Percentiles rank a stretch among this genome's conserved stretches.
Evolutionary conservation across 2,888 invertebrate species (phyloP).

Genomic region (Cyaniris semiargus): DNA sequence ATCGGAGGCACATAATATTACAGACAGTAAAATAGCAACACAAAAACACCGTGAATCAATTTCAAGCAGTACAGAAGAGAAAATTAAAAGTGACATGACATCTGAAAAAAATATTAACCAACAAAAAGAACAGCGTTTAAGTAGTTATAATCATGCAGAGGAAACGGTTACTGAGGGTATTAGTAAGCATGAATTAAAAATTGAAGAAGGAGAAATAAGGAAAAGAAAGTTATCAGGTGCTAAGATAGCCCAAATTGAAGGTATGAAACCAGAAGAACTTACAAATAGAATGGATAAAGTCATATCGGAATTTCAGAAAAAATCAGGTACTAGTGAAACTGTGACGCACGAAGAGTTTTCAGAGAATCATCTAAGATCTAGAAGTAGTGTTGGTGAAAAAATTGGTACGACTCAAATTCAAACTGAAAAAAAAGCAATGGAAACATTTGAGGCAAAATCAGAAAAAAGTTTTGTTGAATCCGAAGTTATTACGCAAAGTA

Average conservation of each 20-base stretch:
- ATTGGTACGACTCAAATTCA: conserved; percentile 45
- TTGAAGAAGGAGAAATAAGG: conserved; percentile 33
- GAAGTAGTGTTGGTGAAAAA: conserved; percentile 58
- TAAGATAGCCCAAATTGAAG: conserved; percentile 66
- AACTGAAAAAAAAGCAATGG: conserved; percentile 45
- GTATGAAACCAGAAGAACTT: conserved; percentile 61
- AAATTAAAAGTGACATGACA: neutral
- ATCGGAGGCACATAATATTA: neutral
- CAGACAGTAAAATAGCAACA: neutral
- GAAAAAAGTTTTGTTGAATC: conserved; percentile 36
- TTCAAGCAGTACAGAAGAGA: neutral
- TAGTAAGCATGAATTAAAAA: conserved; percentile 30
- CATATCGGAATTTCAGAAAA: conserved; percentile 65
- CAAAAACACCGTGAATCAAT: neutral
- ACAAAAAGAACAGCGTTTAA: neutral
- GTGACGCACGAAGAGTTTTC: conserved; percentile 40
- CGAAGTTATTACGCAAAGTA: conserved; percentile 32
- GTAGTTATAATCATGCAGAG: conserved; percentile 35
- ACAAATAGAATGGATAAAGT: conserved; percentile 67
- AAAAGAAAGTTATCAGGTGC: conserved; percentile 53
- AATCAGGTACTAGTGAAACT: conserved; percentile 54
- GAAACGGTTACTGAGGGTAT: conserved; percentile 36
- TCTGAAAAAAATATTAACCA: neutral
- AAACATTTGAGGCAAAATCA: conserved; percentile 40
- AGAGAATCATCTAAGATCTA: conserved; percentile 49